These are phyloP conservation scores for Hypanus sabinus DNA, from an alignment of 2,113 vertebrate genomes.

Conservation along the genomic window DNA sequence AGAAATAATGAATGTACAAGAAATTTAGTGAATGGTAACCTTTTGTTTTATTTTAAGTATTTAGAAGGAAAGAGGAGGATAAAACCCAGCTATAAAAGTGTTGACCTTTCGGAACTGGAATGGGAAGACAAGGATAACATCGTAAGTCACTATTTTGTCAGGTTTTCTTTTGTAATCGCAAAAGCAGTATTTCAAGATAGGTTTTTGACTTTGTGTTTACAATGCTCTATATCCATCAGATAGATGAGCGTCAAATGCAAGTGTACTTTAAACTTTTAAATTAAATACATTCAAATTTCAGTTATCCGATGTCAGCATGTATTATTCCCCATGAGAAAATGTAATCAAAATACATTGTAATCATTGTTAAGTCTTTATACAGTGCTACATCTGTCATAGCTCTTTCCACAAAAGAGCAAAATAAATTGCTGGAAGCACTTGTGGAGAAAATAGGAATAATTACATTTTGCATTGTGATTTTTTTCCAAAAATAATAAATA, in stretches of 20 bases:
- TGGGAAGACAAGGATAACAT: slow-evolving; percentile 94
- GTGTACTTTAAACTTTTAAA: not conserved
- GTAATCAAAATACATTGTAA: not conserved
- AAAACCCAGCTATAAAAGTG: slow-evolving; percentile 91
- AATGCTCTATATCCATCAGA: not conserved
- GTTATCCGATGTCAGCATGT: not conserved
- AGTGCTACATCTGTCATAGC: not conserved
- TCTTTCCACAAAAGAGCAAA: not conserved
- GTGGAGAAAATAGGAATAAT: not conserved
- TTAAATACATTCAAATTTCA: not conserved
- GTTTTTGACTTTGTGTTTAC: not conserved
- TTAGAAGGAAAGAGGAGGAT: slow-evolving; percentile 87
- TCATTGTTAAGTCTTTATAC: not conserved
- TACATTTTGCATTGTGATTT: not conserved
- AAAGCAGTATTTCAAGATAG: not conserved
- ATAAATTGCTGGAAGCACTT: not conserved
- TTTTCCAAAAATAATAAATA: not conserved
- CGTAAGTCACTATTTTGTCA: slow-evolving; percentile 57
- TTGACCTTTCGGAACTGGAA: slow-evolving; percentile 94
- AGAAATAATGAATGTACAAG: not conserved
- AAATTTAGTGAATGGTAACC: not conserved
- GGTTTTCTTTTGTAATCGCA: not conserved
- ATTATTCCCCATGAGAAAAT: not conserved
- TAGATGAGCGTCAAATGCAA: not conserved
- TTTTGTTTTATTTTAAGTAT: slow-evolving; percentile 60